Evolutionary conservation across 2,888 invertebrate genomes (phyloP).

Genomic region (Marasmarcha lunaedactyla): DNA sequence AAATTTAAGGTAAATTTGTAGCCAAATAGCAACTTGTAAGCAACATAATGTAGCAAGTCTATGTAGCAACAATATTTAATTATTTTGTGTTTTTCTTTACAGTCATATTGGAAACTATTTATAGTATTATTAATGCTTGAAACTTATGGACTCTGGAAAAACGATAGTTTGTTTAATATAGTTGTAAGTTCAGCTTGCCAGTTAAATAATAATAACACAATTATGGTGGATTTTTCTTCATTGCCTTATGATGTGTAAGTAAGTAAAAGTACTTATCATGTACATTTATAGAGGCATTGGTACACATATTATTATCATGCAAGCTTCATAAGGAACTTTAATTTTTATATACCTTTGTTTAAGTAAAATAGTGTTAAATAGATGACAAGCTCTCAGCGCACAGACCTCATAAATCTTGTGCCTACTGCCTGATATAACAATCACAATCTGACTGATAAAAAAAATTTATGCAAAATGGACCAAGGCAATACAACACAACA

Average conservation of each 20-base stretch:
- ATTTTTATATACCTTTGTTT: too few relatives aligned
- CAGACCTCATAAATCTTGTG: too few relatives aligned
- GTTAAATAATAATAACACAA: constrained; percentile 26
- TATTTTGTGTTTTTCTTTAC: constrained; percentile 8
- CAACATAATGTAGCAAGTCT: constrained; percentile 7
- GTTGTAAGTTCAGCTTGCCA: constrained; percentile 35
- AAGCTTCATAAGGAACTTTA: too few relatives aligned
- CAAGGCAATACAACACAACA: too few relatives aligned
- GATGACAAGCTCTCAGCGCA: too few relatives aligned
- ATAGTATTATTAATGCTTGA: constrained; percentile 83
- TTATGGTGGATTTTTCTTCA: not conserved
- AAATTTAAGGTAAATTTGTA: constrained; percentile 77
- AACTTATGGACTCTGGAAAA: constrained; percentile 79
- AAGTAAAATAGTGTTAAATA: too few relatives aligned
- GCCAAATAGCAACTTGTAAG: too few relatives aligned
- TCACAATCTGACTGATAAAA: too few relatives aligned
- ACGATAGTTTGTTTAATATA: constrained; percentile 47
- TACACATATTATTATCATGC: too few relatives aligned
- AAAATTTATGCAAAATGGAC: too few relatives aligned
- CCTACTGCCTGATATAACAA: too few relatives aligned
- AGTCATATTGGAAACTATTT: constrained; percentile 84
- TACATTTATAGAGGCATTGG: constrained; percentile 30
- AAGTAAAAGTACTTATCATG: too few relatives aligned
- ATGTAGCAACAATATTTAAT: not conserved
- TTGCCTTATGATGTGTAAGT: constrained; percentile 30